Conservation (phyloP, 2,797 vertebrate genomes). For the Pitangus sulphuratus region DNA sequence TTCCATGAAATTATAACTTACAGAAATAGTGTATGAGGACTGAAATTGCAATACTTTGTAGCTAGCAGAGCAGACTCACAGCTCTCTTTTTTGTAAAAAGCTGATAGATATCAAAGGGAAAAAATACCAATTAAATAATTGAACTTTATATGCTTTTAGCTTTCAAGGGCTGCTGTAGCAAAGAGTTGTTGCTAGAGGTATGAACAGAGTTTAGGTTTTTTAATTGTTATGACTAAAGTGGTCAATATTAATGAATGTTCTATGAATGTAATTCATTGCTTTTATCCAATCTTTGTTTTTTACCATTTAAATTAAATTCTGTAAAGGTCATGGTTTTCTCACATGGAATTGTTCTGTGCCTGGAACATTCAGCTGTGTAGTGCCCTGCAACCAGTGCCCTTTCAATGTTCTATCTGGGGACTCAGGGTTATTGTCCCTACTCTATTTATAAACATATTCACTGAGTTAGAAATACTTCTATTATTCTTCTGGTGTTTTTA, state of each 20-base stretch:
- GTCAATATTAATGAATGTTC: background rate
- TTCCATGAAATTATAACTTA: background rate
- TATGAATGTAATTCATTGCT: background rate
- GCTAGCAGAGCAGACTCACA: background rate
- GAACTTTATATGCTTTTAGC: background rate
- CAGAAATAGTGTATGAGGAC: background rate
- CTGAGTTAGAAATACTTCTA: background rate
- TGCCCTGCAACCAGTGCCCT: background rate
- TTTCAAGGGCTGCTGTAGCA: background rate
- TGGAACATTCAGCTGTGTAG: background rate
- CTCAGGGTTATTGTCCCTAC: background rate
- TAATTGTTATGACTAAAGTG: background rate
- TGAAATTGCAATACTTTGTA: background rate
- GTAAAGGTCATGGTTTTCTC: background rate
- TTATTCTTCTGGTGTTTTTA: slow-evolving; percentile 12
- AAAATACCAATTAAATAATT: background rate
- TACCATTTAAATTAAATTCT: background rate
- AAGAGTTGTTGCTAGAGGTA: background rate
- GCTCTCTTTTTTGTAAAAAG: background rate
- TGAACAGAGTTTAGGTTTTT: background rate
- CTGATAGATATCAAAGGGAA: background rate
- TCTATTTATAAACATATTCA: slow-evolving; percentile 2
- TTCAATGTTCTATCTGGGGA: background rate
- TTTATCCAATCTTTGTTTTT: background rate
- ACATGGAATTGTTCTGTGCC: background rate